phyloP scores from a whole-genome alignment of 2,888 invertebrate species.

The Tholera decimalis region DNA sequence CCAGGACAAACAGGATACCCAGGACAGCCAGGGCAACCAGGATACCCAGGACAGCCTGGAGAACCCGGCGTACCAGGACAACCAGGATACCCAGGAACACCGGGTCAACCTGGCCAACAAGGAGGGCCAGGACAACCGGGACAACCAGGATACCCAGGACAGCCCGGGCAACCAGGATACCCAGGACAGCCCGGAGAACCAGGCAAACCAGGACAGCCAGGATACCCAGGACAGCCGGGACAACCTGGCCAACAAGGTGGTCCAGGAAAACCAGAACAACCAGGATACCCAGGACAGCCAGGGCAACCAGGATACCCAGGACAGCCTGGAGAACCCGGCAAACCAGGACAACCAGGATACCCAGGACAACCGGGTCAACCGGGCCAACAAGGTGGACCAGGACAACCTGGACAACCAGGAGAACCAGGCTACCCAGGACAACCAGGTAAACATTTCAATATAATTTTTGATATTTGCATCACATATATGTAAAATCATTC shows the following conservation, averaged over 20 bases:
- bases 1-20: conserved; percentile 56
- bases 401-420: conserved; percentile 58
- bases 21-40: conserved; percentile 59
- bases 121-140: conserved; percentile 31
- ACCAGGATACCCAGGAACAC: conserved; percentile 67
- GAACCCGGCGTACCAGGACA: conserved; percentile 67
- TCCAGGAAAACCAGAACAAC: conserved; percentile 16
- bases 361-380: conserved; percentile 66
- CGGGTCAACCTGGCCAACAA: conserved; percentile 66
- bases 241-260: conserved; percentile 32
- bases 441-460: no score
- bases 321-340: conserved; percentile 19
- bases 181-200: conserved; percentile 6
- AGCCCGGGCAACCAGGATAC: conserved; percentile 20
- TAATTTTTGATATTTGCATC: no score
- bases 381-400: conserved; percentile 69
- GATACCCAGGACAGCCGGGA: conserved; percentile 10
- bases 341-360: conserved; percentile 61
- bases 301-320: conserved; percentile 18
- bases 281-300: not conserved
- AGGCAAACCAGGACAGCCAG: conserved; percentile 14
- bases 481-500: no score
- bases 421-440: not conserved
- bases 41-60: conserved; percentile 85
- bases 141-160: conserved; percentile 34